Evolutionary conservation across 2,888 invertebrate species (phyloP).

Genomic region (Branchipolynoe longqiensis): DNA sequence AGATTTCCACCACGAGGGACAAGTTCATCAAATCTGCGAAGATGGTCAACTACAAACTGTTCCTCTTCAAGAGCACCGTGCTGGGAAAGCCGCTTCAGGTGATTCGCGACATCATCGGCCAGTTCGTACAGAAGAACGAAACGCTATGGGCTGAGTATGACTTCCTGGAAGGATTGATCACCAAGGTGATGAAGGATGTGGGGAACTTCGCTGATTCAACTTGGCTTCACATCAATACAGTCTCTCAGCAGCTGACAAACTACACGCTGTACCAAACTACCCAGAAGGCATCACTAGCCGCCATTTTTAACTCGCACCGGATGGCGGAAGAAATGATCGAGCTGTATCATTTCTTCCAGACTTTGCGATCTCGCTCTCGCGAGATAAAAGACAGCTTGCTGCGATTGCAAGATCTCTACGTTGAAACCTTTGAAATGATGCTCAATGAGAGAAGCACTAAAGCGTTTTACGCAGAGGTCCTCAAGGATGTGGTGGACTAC

Average conservation of each 20-base stretch:
- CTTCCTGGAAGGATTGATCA: background rate
- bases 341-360: background rate
- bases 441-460: background rate
- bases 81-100: background rate
- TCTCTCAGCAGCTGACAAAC: background rate
- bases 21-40: background rate
- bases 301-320: background rate
- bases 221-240: background rate
- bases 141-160: background rate
- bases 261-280: background rate
- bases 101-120: background rate
- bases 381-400: background rate
- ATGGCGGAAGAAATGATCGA: background rate
- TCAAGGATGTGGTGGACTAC: background rate
- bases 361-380: background rate
- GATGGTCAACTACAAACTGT: slow-evolving; percentile 5
- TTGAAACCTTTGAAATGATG: background rate
- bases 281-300: background rate
- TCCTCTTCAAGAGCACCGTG: background rate
- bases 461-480: slow-evolving; percentile 4
- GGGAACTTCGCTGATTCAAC: background rate
- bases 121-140: background rate
- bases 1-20: background rate
- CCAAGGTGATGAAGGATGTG: background rate
- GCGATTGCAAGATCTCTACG: background rate